These are phyloP conservation scores for Lycorma delicatula DNA, from an alignment of 1,140 invertebrate genomes.

Conservation along the genomic window DNA sequence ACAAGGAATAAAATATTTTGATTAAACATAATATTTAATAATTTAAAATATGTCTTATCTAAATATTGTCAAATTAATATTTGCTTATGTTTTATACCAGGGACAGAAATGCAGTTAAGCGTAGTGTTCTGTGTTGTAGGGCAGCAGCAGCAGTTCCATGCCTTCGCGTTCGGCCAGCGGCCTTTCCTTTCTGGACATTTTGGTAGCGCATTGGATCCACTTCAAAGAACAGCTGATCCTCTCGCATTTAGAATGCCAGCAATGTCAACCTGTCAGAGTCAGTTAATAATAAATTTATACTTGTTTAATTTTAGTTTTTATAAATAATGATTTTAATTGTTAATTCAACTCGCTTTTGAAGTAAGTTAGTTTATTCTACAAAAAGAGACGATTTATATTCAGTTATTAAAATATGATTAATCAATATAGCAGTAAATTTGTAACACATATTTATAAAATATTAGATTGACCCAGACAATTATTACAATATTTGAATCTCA, in stretches of 20 bases:
- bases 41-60: too few species aligned
- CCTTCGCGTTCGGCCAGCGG: constrained; percentile 77
- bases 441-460: too few species aligned
- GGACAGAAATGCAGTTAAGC: constrained; percentile 5
- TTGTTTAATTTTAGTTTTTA: neutral
- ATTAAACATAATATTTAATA: too few species aligned
- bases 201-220: constrained; percentile 48
- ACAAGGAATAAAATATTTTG: too few species aligned
- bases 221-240: constrained; percentile 53
- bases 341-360: neutral
- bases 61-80: too few species aligned
- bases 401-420: too few species aligned
- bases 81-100: neutral
- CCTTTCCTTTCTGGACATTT: constrained; percentile 67
- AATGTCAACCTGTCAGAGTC: constrained; percentile 78
- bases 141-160: constrained; percentile 84
- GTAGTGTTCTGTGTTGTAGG: constrained; percentile 48
- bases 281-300: constrained; percentile 49
- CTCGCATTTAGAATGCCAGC: constrained; percentile 76
- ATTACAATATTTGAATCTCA: too few species aligned
- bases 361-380: too few species aligned
- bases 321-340: too few species aligned
- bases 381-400: too few species aligned
- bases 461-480: too few species aligned
- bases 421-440: too few species aligned